These are phyloP conservation scores for Desmophyllum pertusum DNA, from an alignment of 92 coral and sea anemone species.

Conservation along the genomic window DNA sequence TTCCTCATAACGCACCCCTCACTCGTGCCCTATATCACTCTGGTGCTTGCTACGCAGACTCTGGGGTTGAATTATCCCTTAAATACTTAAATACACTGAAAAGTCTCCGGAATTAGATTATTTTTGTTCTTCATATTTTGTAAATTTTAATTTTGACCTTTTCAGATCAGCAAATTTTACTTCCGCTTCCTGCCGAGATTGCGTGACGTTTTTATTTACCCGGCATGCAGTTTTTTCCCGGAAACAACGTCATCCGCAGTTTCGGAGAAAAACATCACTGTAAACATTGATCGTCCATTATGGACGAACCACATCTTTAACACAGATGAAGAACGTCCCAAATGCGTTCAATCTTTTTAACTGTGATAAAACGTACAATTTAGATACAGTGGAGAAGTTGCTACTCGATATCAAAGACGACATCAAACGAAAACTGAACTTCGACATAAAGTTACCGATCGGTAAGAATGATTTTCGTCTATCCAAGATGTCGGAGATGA, in stretches of 20 bases:
- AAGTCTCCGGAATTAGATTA: no score
- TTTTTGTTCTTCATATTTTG: no score
- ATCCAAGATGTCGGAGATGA: constrained; percentile 38
- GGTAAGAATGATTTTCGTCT: constrained; percentile 31
- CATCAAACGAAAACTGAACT: not conserved
- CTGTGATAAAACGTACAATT: constrained; percentile 21
- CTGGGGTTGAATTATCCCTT: no score
- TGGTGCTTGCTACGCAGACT: no score
- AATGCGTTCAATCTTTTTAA: constrained; percentile 25
- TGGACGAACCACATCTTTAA: not conserved
- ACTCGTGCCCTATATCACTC: no score
- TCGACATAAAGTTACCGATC: constrained; percentile 1
- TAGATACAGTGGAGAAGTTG: constrained; percentile 7
- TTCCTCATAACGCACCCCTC: no score
- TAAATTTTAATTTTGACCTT: no score
- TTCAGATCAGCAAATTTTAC: no score
- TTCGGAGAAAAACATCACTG: constrained; percentile 1
- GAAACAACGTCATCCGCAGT: not conserved
- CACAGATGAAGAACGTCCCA: not conserved
- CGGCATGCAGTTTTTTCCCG: not conserved
- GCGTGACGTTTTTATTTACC: not conserved
- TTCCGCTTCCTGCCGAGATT: not conserved
- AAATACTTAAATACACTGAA: no score
- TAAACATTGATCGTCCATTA: not conserved
- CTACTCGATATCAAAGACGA: not conserved